A percentile compares a stretch with the other conserved stretches of the same genome.
Evolutionary conservation across 2,888 invertebrate species (phyloP).

Genomic region (Ophion ventricosus): DNA sequence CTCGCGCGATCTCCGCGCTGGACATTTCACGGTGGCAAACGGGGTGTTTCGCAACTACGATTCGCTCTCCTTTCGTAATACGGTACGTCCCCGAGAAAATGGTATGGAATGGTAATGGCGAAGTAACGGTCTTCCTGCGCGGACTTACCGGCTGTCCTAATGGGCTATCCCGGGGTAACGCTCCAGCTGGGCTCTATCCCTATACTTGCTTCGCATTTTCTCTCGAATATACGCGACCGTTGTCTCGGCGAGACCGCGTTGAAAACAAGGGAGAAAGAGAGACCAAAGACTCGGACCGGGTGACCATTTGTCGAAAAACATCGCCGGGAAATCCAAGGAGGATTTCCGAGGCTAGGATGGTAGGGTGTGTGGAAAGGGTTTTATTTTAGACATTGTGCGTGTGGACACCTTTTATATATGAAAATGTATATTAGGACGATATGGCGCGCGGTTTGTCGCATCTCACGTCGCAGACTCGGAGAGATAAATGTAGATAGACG

Average conservation of each 20-base stretch:
- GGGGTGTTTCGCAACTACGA: neutral
- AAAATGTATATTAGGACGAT: slow-evolving; percentile 7
- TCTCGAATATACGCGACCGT: slow-evolving; percentile 9
- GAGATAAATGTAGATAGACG: slow-evolving; percentile 1
- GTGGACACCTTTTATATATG: slow-evolving; percentile 10
- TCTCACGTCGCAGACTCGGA: slow-evolving; percentile 4
- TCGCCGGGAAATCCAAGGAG: slow-evolving; percentile 19
- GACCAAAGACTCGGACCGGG: neutral
- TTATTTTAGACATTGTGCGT: slow-evolving; percentile 25
- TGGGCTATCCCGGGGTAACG: slow-evolving; percentile 60
- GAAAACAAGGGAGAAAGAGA: slow-evolving; percentile 14
- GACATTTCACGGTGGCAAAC: slow-evolving; percentile 29
- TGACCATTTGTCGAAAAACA: slow-evolving; percentile 21
- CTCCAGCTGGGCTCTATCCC: slow-evolving; percentile 3
- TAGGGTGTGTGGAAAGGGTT: neutral
- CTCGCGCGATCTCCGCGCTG: neutral
- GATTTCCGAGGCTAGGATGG: neutral
- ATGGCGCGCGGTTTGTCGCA: slow-evolving; percentile 3
- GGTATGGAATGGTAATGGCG: slow-evolving; percentile 62
- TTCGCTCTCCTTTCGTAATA: slow-evolving; percentile 26
- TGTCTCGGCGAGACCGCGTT: neutral
- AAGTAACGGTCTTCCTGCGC: slow-evolving; percentile 54
- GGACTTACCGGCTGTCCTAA: slow-evolving; percentile 55
- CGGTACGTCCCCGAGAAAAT: slow-evolving; percentile 48
- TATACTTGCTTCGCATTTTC: neutral